phyloP scores from a whole-genome alignment of 2,797 vertebrate genomes.

The Smutsia gigantea region DNA sequence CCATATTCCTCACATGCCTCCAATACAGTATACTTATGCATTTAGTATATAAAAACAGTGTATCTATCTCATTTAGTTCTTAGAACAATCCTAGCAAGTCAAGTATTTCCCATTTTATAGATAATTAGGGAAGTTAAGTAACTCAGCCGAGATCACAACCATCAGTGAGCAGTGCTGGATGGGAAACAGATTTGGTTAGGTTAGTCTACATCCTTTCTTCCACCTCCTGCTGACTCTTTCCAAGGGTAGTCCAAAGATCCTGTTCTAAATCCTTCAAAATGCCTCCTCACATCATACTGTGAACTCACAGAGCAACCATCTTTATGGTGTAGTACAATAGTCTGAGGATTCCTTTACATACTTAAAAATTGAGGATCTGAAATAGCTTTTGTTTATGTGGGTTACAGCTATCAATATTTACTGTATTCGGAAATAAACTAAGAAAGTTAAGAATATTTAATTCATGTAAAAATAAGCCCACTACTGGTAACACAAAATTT shows the following conservation, averaged over 20 bases:
- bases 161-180: background rate
- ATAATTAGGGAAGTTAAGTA: conserved; percentile 36
- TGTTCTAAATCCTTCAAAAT: conserved; percentile 24
- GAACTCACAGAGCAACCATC: background rate
- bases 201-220: background rate
- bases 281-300: background rate
- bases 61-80: background rate
- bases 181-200: background rate
- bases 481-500: background rate
- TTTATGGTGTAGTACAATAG: background rate
- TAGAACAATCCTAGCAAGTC: conserved; percentile 20
- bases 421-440: conserved; percentile 28
- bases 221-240: background rate
- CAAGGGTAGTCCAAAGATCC: background rate
- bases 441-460: conserved; percentile 10
- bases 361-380: conserved; percentile 44
- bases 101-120: background rate
- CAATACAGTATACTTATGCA: background rate
- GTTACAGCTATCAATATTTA: background rate
- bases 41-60: background rate
- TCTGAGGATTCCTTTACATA: background rate
- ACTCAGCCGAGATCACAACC: background rate
- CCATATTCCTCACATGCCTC: background rate
- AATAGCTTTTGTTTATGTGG: conserved; percentile 33
- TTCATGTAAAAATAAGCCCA: background rate